Conservation (phyloP, 2,888 invertebrate species). For the Eudemis profundana region DNA sequence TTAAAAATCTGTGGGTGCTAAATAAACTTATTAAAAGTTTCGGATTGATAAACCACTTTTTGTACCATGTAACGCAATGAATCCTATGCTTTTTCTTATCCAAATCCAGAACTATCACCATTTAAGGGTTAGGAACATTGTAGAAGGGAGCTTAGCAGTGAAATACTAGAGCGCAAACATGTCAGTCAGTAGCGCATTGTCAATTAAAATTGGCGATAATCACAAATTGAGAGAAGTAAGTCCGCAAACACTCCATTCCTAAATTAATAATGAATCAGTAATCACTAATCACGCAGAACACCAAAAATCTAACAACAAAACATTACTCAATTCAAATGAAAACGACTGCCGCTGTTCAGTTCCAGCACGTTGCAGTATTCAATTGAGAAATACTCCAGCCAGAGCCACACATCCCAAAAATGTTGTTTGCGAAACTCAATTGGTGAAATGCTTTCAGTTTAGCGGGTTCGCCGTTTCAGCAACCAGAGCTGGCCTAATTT, state of each 20-base stretch:
- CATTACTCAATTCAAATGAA: not conserved
- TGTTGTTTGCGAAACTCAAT: conserved; percentile 18
- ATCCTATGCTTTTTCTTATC: no score
- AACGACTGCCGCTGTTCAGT: not conserved
- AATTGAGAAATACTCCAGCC: not conserved
- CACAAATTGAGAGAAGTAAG: no score
- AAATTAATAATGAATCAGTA: no score
- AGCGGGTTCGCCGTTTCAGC: conserved; percentile 1
- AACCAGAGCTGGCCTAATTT: conserved; percentile 5
- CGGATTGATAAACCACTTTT: not conserved
- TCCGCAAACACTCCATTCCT: no score
- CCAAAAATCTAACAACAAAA: not conserved
- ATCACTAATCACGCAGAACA: not conserved
- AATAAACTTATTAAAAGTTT: not conserved
- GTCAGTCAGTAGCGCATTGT: no score
- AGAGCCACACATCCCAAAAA: conserved; percentile 14
- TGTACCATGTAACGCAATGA: not conserved
- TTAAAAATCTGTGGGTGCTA: conserved; percentile 8
- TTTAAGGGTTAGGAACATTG: no score
- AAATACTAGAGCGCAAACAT: no score
- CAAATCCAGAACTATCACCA: no score
- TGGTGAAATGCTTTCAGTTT: conserved; percentile 10
- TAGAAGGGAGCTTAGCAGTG: no score
- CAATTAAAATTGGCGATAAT: no score
- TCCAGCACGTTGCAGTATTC: no score